A percentile compares a stretch with the other conserved stretches of the same genome.
Conservation (phyloP, 2,888 invertebrate genomes). For the Apamea crenata region DNA sequence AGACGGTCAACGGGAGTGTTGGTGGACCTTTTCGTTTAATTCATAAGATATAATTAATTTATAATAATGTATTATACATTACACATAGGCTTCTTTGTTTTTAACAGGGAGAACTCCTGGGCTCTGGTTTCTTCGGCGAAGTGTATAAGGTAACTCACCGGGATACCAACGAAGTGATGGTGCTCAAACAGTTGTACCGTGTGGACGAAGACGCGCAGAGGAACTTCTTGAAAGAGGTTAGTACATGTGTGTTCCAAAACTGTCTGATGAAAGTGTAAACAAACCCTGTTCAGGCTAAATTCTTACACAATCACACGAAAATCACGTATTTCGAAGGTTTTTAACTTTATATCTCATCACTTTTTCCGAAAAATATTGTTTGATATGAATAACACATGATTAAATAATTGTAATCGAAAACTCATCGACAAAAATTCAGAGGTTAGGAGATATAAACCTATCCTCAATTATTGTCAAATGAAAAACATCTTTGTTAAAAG, state of each 20-base stretch:
- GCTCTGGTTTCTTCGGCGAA: slow-evolving; percentile 98
- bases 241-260: neutral
- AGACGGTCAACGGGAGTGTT: neutral
- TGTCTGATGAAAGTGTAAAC: neutral
- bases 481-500: neutral
- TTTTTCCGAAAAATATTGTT: neutral
- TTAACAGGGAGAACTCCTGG: slow-evolving; percentile 95
- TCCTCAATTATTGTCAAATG: neutral
- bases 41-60: too few species aligned
- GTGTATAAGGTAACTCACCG: slow-evolving; percentile 97
- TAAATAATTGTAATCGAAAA: too few species aligned
- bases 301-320: neutral
- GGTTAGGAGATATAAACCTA: neutral
- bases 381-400: neutral
- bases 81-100: too few species aligned
- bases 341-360: neutral
- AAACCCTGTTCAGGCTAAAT: neutral
- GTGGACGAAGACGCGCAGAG: slow-evolving; percentile 98
- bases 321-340: neutral
- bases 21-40: too few species aligned
- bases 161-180: slow-evolving; percentile 98
- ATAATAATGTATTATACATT: too few species aligned
- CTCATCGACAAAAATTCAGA: neutral
- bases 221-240: slow-evolving; percentile 97
- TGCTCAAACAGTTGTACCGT: slow-evolving; percentile 97